phyloP scores from a whole-genome alignment of 2,797 vertebrate species.

The Sebastes vulpes region DNA sequence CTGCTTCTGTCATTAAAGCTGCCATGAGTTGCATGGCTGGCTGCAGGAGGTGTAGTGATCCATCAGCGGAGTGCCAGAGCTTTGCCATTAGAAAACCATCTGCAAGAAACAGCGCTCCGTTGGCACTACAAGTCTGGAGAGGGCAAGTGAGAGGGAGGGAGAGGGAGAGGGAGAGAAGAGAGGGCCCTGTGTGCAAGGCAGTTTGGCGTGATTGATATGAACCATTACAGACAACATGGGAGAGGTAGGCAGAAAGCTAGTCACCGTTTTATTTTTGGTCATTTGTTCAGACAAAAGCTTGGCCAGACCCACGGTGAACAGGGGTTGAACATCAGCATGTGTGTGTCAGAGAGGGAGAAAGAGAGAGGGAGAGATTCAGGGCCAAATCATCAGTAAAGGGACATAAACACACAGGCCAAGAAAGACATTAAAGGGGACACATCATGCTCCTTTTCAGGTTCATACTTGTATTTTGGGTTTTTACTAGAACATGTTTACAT shows the following conservation, averaged over 20 bases:
- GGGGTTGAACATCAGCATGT: constrained; percentile 5
- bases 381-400: constrained; percentile 14
- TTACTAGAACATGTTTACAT: too few relatives aligned
- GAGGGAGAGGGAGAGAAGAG: constrained; percentile 9
- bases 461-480: not conserved
- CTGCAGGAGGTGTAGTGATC: constrained; percentile 76
- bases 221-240: constrained; percentile 78
- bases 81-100: constrained; percentile 80
- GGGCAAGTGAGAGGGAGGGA: constrained; percentile 38
- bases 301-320: constrained; percentile 31
- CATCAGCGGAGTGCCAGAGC: constrained; percentile 71
- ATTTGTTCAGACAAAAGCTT: constrained; percentile 71
- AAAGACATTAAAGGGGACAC: not conserved
- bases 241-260: constrained; percentile 69
- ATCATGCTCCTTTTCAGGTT: not conserved
- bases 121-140: constrained; percentile 70
- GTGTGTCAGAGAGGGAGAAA: not conserved
- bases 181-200: constrained; percentile 50
- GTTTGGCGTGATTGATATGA: constrained; percentile 82
- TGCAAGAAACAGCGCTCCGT: constrained; percentile 75
- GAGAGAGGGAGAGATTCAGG: not conserved
- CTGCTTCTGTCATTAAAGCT: constrained; percentile 75
- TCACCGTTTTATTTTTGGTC: constrained; percentile 73
- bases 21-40: constrained; percentile 71
- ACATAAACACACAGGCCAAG: constrained; percentile 26